These are phyloP conservation scores for Caenorhabditis sp. DNA, from an alignment of 2,888 invertebrate species.

Conservation along the genomic window DNA sequence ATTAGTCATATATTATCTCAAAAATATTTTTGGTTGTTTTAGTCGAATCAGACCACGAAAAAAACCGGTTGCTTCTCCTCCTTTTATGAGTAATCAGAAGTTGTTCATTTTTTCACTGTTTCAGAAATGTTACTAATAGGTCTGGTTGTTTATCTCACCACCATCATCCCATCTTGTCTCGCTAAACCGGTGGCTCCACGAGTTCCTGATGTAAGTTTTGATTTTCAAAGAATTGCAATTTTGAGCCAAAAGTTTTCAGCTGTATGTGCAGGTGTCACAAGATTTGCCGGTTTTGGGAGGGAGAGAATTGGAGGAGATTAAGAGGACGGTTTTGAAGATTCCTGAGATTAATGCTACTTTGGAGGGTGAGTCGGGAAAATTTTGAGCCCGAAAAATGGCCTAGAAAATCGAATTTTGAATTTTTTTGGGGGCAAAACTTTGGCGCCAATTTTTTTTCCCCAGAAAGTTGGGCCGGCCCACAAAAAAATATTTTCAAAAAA, in stretches of 20 bases:
- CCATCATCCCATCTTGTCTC: not conserved
- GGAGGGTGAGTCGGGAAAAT: not conserved
- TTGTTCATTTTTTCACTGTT: not conserved
- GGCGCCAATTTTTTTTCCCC: too few relatives aligned
- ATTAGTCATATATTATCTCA: too few relatives aligned
- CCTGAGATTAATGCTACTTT: too few relatives aligned
- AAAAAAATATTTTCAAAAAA: too few relatives aligned
- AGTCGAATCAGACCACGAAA: not conserved
- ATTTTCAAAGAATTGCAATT: not conserved
- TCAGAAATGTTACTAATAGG: not conserved
- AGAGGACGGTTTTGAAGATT: not conserved
- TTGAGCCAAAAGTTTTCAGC: not conserved
- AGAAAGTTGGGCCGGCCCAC: too few relatives aligned
- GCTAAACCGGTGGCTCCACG: not conserved
- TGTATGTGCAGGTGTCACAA: not conserved
- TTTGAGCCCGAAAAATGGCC: too few relatives aligned
- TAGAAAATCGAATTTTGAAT: too few relatives aligned
- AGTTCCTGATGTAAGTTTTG: not conserved
- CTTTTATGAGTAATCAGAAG: not conserved
- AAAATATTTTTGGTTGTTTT: too few relatives aligned
- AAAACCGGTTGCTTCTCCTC: not conserved
- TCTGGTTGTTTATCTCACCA: not conserved
- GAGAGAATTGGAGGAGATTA: not conserved
- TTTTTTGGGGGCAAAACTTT: too few relatives aligned
- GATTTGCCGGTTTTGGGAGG: not conserved